Evolutionary conservation across 2,113 vertebrate species (phyloP).

Genomic region (Seriola rivoliana): DNA sequence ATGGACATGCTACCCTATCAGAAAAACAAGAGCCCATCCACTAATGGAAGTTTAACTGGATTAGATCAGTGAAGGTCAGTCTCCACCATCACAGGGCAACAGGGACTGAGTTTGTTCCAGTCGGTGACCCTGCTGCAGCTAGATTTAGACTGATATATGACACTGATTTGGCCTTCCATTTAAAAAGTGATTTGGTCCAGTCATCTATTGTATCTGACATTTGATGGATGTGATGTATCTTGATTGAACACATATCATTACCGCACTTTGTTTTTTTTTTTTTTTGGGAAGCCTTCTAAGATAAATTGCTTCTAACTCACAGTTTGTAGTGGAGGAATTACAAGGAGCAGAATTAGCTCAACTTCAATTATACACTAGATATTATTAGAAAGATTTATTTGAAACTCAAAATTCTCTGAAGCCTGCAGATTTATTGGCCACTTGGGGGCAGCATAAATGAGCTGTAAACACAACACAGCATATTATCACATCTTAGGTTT

Average conservation of each 20-base stretch:
- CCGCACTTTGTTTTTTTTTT: too few species aligned
- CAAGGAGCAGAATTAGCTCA: background rate
- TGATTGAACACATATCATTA: background rate
- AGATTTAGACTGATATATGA: background rate
- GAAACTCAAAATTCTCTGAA: too few species aligned
- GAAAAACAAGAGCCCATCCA: constrained; percentile 30
- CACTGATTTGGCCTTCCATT: background rate
- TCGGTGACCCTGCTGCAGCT: background rate
- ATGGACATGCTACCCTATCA: constrained; percentile 9
- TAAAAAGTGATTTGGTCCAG: background rate
- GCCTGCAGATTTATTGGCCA: too few species aligned
- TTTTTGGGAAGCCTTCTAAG: background rate
- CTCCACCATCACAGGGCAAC: background rate
- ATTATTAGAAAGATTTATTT: too few species aligned
- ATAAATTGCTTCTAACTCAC: background rate
- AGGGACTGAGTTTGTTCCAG: constrained; percentile 5
- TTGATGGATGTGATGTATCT: too few species aligned
- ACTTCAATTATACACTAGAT: too few species aligned
- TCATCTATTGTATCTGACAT: background rate
- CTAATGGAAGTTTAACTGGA: constrained; percentile 61
- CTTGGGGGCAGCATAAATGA: too few species aligned
- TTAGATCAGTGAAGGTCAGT: constrained; percentile 59
- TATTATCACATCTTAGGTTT: too few species aligned
- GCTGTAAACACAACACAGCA: too few species aligned
- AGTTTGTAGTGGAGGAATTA: background rate